phyloP scores from a whole-genome alignment of 2,888 invertebrate species.

The Allophyes oxyacanthae region DNA sequence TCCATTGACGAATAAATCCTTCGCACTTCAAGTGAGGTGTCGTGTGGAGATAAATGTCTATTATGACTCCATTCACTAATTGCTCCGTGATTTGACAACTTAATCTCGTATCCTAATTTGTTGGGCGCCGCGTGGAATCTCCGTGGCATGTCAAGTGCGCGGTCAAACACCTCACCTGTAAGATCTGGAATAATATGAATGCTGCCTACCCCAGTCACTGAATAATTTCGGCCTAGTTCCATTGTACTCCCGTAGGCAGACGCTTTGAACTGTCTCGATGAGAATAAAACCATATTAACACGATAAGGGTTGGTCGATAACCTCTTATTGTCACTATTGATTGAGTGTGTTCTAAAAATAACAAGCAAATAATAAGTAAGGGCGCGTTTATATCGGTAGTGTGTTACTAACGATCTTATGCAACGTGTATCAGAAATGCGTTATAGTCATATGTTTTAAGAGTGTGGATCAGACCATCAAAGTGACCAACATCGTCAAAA shows the following conservation, averaged over 20 bases:
- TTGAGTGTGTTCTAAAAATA: slow-evolving; percentile 1
- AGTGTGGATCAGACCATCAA: too few species aligned
- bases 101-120: slow-evolving; percentile 79
- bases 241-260: slow-evolving; percentile 37
- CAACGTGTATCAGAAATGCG: too few species aligned
- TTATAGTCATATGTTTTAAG: too few species aligned
- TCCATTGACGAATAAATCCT: too few species aligned
- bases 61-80: slow-evolving; percentile 13
- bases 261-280: slow-evolving; percentile 5
- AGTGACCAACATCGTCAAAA: too few species aligned
- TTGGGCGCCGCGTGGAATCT: slow-evolving; percentile 72
- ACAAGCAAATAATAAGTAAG: not conserved
- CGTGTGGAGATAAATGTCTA: too few species aligned
- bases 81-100: slow-evolving; percentile 35
- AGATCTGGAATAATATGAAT: not conserved
- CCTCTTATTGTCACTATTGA: slow-evolving; percentile 17
- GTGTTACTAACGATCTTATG: too few species aligned
- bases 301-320: slow-evolving; percentile 26
- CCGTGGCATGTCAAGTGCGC: slow-evolving; percentile 70
- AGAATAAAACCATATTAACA: slow-evolving; percentile 9
- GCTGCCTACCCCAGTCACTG: slow-evolving; percentile 18
- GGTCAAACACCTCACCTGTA: slow-evolving; percentile 82
- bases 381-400: too few species aligned
- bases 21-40: too few species aligned
- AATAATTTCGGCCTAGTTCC: slow-evolving; percentile 26